Evolutionary conservation across 2,888 invertebrate species (phyloP), one percentile per base, ranked within the genome.

Genomic region (Meganola albula): DNA sequence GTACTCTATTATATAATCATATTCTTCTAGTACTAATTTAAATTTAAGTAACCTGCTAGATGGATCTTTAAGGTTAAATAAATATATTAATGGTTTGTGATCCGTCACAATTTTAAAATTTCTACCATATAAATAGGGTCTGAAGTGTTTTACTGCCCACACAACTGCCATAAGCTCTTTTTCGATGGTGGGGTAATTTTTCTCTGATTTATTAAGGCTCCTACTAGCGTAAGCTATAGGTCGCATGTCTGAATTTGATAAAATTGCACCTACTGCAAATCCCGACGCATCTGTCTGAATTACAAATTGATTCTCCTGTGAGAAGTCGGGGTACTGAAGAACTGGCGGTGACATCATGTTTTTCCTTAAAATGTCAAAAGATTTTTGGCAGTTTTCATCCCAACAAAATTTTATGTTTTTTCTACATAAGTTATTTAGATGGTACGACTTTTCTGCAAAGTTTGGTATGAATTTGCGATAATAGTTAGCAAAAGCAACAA

Each of bases 221-320:
- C 44, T 21, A 31, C 43, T 45, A 10, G 45, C 42, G 27, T 24
- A 49, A 4, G 45, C 48, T 13, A 46, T 30, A 2, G 39, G 41
- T 14, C 31, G 23, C 24, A 25, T 27, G 18, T 24, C 24, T 11
- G 2, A 24, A 12, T 24, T 24, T 24, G 24, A 24, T 39, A 34
- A 34, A 10, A 34, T 21, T 4, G 31, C 12, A 21, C 50, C 45
- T 10, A 47, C 24, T 2, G 46, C 40, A 7, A 8, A 8, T 10
- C 28, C 28, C 4, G 33, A 36, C 9, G 34, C 34, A 27, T 41
- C 37, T 4, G 37, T 37, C 14, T 34, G 31, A 8, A 41, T 6
- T 2, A 35, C 11, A 30, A 37, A 41, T 16, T 32, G 30, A 6
- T 41, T 41, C 4, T 30, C 9, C 24, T 31, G 21, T 3, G 28